Evolutionary conservation across 1,140 invertebrate genomes (phyloP), one percentile per base, ranked within the genome.

Genomic region (Harpegnathos saltator): DNA sequence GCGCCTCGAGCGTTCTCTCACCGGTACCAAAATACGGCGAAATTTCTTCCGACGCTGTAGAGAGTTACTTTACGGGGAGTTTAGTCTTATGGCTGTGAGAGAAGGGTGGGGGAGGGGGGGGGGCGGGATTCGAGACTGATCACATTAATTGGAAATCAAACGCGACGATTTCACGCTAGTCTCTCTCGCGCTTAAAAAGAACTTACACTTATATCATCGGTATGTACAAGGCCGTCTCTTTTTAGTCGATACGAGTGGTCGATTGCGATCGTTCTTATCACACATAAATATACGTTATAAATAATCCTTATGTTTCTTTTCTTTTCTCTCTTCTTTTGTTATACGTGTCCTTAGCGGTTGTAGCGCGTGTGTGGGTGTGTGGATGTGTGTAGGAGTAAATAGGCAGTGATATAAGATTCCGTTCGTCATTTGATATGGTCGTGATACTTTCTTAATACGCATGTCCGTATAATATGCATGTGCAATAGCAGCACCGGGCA

Each of bases 381-480:
- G 38, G 4, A 9, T 44, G 7, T 44, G 38, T 44, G 1, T 44
- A 88, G 59, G 78, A 78, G 48, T 77, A 87, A 83, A 68, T 74
- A 85, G 72, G 83, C 66, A 48, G 68, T 78, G 72, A 85, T 66
- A 78, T 48, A 82, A 90, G 82, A 90, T 74, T 73, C 82, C 72
- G 58, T 85, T 84, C 50, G 61, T 83, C 58, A 61, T 17, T 85
- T 90, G 89, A 90, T 90, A 90, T 90, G 89, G 82, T 89, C 74
- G 75, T 82, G 88, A 89, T 89, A 91, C 89, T 91, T 89, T 90
- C 88, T 87, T 90, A 88, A 89, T 86, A 82, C 82, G 78, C 86
- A 63, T 82, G 83, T 69, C 69, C 38, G 38, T 9, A 44, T 44
- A 44, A 44, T 44, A 44, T 44, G 38, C 38, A 44, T 11, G 38